Conservation (phyloP, 2,113 vertebrate genomes). For the Anoura caudifer region DNA sequence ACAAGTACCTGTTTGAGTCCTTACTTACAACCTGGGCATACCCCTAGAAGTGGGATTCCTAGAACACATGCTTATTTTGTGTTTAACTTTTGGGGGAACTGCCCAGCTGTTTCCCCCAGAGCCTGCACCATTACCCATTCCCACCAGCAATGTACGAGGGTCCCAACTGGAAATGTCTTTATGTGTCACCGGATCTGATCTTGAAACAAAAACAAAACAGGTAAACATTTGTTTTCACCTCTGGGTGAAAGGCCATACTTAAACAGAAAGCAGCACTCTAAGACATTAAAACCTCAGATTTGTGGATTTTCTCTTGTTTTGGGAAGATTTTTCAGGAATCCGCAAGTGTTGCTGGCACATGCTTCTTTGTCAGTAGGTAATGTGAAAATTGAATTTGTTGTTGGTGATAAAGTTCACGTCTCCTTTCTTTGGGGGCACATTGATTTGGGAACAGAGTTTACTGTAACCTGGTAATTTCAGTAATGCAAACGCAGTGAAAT, state of each 20-base stretch:
- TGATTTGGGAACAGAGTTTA: constrained; percentile 67
- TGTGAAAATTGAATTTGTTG: constrained; percentile 72
- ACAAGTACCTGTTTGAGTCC: background rate
- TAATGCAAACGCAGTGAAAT: constrained; percentile 68
- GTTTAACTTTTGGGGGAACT: background rate
- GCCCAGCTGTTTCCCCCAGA: background rate
- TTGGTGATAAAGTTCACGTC: constrained; percentile 64
- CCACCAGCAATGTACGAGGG: background rate
- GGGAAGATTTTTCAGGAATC: constrained; percentile 53
- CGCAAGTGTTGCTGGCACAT: constrained; percentile 49
- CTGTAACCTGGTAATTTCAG: constrained; percentile 68
- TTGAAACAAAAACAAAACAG: background rate
- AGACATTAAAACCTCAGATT: constrained; percentile 30
- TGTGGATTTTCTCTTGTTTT: constrained; percentile 46
- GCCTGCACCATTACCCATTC: background rate
- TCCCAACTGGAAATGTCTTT: background rate
- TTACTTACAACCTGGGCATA: background rate
- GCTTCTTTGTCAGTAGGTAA: constrained; percentile 69
- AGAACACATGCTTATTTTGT: background rate
- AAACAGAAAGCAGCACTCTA: constrained; percentile 23
- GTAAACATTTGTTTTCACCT: background rate
- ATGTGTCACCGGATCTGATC: background rate
- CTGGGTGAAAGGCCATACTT: constrained; percentile 29
- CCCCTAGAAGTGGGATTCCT: background rate
- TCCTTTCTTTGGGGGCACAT: constrained; percentile 66